Evolutionary conservation across 23 tunicate species (phyloP).

Genomic region (Trididemnum nubilum): DNA sequence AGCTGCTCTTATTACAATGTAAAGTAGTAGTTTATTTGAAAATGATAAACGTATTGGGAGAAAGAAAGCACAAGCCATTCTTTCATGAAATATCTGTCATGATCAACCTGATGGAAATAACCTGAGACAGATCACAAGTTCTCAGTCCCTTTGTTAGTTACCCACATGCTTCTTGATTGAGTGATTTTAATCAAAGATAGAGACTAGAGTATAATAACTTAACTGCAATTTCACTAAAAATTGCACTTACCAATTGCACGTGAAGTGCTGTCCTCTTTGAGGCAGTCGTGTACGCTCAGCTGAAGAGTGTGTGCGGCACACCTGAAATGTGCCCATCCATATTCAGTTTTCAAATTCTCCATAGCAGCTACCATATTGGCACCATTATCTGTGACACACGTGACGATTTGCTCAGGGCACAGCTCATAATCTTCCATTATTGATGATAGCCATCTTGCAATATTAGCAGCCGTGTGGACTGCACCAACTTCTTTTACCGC

Average conservation of each 20-base stretch:
- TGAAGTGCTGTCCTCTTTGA: no score
- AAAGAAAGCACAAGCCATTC: no score
- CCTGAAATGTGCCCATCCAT: background rate
- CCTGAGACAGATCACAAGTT: no score
- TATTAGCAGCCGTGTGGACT: background rate
- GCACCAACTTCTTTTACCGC: conserved; percentile 7
- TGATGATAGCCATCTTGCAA: background rate
- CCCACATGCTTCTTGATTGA: no score
- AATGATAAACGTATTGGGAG: no score
- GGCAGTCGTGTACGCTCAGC: conserved; percentile 7
- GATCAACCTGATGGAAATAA: no score
- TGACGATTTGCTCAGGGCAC: background rate
- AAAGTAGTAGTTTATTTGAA: background rate
- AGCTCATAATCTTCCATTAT: background rate
- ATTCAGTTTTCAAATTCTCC: background rate
- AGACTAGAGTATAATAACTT: no score
- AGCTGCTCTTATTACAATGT: background rate
- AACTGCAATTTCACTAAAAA: no score
- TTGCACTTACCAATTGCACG: no score
- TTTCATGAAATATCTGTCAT: no score
- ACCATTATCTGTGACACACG: background rate
- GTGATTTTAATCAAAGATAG: no score
- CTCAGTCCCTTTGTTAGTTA: no score
- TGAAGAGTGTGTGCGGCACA: conserved; percentile 17
- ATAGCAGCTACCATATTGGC: background rate